phyloP scores from a whole-genome alignment of 2,113 vertebrate genomes.

The Festucalex cinctus region DNA sequence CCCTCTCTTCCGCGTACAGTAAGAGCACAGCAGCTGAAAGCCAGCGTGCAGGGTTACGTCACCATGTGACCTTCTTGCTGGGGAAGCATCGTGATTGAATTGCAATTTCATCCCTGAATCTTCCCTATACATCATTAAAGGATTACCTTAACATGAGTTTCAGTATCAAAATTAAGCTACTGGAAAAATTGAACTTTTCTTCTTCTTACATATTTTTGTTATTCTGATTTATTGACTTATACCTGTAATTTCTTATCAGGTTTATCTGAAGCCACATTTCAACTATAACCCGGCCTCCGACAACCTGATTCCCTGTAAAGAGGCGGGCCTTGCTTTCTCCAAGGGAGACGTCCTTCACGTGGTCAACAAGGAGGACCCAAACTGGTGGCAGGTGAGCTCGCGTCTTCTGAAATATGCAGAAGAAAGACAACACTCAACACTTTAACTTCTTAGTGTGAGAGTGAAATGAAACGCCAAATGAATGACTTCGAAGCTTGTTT shows the following conservation, averaged over 20 bases:
- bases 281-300: slow-evolving; percentile 94
- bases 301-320: slow-evolving; percentile 96
- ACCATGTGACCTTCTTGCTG: slow-evolving; percentile 34
- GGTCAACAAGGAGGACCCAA: slow-evolving; percentile 94
- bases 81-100: not conserved
- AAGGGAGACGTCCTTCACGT: slow-evolving; percentile 96
- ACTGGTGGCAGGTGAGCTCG: slow-evolving; percentile 95
- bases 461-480: too few relatives aligned
- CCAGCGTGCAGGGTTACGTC: slow-evolving; percentile 40
- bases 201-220: not conserved
- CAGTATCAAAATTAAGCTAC: too few relatives aligned
- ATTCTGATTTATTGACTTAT: not conserved
- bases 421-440: not conserved
- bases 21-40: slow-evolving; percentile 50
- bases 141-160: not conserved
- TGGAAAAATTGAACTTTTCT: not conserved
- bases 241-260: slow-evolving; percentile 62
- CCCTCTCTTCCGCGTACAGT: slow-evolving; percentile 35
- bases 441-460: too few relatives aligned
- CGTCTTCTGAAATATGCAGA: not conserved
- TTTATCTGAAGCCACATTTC: slow-evolving; percentile 95
- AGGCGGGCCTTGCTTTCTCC: slow-evolving; percentile 92
- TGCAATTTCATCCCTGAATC: too few relatives aligned
- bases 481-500: too few relatives aligned
- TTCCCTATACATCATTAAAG: not conserved